These are phyloP conservation scores for Aurelia sp. DNA, from an alignment of 30 jellyfish, hydroid and myxozoan genomes.

Conservation along the genomic window DNA sequence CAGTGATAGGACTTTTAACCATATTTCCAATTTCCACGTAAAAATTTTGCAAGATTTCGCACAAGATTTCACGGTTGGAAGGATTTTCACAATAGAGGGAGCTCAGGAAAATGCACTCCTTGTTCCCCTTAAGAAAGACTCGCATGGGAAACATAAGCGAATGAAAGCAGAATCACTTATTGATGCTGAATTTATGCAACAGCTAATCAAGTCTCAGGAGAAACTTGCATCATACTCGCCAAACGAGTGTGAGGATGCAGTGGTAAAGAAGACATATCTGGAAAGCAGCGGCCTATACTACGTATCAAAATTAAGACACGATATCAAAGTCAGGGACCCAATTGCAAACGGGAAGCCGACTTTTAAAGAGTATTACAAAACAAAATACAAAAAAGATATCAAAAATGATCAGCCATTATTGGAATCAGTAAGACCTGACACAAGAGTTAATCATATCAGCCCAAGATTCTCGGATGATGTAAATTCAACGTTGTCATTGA, in stretches of 20 bases:
- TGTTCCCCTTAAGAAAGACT: background rate
- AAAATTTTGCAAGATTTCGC: constrained; percentile 3
- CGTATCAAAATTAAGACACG: constrained; percentile 41
- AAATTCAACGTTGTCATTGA: background rate
- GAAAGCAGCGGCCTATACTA: constrained; percentile 37
- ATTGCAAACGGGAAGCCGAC: constrained; percentile 53
- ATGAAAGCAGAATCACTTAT: background rate
- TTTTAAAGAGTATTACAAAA: constrained; percentile 67
- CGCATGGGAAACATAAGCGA: background rate
- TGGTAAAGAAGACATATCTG: constrained; percentile 58
- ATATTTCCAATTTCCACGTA: constrained; percentile 37
- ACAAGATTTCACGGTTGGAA: background rate
- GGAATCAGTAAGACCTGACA: constrained; percentile 41
- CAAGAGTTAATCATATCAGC: constrained; percentile 23
- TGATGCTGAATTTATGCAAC: constrained; percentile 16
- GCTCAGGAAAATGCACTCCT: constrained; percentile 14
- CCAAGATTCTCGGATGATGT: constrained; percentile 22
- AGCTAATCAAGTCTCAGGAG: background rate
- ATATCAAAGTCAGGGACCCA: background rate
- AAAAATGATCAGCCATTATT: constrained; percentile 48
- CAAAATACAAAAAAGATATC: constrained; percentile 39
- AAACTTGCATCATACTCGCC: background rate
- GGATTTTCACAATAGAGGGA: background rate
- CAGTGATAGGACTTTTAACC: background rate
- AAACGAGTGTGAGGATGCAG: constrained; percentile 36